Base-by-base conservation (phyloP, 2,797 vertebrate genomes). In the Neoniphon sammara region DNA sequence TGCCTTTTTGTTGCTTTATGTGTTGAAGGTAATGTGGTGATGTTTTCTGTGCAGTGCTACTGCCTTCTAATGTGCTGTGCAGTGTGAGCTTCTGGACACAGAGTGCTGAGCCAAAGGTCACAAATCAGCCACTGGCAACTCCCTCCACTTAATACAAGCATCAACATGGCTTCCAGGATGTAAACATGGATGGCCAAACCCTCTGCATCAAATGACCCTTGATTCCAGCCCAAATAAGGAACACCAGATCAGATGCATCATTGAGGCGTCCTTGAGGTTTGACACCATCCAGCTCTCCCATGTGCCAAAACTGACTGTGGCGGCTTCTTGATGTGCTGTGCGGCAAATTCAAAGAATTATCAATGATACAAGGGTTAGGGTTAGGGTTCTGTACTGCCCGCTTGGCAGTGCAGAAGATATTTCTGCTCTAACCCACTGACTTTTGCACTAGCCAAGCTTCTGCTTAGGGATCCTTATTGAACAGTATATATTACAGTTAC, bases 111-210 rank as follows among this genome's bases (percentile, higher is more conserved):
- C 54, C 67, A 65, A 70, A 72, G 65, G 57, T 81, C 56, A 66
- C 46, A 46, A 73, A 82, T 67, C 78, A 25, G 66, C 59, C 70
- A 64, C 42, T 58, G 27, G 23, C 3, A 70, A 78, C 67, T 59
- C 77, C 44, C 57, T 72, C 46, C 76, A 56, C 57, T 77, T 17
- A 69, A 61, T 49, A 70, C 57, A 83, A 21, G 74, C 86, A 71
- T 46, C n/a, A 78, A 72, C 27, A 27, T 47, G 11, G 30, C 17
- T 30, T 57, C 23, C n/a, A n/a, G 21, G 39, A 66, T 39, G 42
- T 42, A 56, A n/a, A 66, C 65, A 56, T 46, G 39, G 54, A 42
- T 21, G 42, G 54, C 25, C 18, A 57, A 47, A 56, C 25, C 53
- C 7, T 56, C 39, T 57, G 17, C 25, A n/a, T 34, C 20, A 31